phyloP scores from a whole-genome alignment of 1,140 invertebrate genomes.

The Vanessa atalanta region DNA sequence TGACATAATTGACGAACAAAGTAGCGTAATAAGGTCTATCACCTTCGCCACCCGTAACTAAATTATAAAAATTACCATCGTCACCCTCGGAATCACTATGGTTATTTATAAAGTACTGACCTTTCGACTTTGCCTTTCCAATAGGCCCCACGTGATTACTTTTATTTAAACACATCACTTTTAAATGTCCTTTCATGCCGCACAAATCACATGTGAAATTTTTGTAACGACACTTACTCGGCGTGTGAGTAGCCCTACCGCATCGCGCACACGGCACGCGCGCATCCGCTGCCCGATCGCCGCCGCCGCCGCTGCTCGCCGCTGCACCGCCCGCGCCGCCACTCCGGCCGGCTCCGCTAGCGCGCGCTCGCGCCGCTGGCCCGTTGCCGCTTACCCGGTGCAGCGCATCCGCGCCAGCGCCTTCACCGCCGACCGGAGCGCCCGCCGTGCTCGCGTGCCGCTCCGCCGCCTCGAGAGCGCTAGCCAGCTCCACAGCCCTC shows the following conservation, averaged over 20 bases:
- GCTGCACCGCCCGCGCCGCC: neutral
- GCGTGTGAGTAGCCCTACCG: neutral
- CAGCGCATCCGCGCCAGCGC: neutral
- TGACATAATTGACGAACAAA: neutral
- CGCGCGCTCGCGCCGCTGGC: neutral
- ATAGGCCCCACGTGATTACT: neutral
- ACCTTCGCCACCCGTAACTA: slow-evolving; percentile 15
- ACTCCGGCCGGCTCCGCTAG: neutral
- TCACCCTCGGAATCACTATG: slow-evolving; percentile 31
- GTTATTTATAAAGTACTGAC: slow-evolving; percentile 29
- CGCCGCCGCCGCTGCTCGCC: neutral
- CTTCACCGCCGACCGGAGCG: neutral
- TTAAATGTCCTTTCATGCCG: slow-evolving; percentile 30
- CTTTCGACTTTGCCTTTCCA: slow-evolving; percentile 12
- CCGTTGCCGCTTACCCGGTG: too few relatives aligned
- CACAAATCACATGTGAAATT: slow-evolving; percentile 36
- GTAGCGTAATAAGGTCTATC: slow-evolving; percentile 4
- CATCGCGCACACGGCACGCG: neutral
- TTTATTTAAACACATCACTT: slow-evolving; percentile 12
- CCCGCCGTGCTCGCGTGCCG: slow-evolving; percentile 19
- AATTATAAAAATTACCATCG: slow-evolving; percentile 27
- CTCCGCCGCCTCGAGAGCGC: slow-evolving; percentile 37
- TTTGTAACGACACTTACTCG: slow-evolving; percentile 29
- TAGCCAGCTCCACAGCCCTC: slow-evolving; percentile 36
- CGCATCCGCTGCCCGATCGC: neutral